phyloP scores from a whole-genome alignment of 2,888 invertebrate genomes.

The Tolmerus cingulatus region DNA sequence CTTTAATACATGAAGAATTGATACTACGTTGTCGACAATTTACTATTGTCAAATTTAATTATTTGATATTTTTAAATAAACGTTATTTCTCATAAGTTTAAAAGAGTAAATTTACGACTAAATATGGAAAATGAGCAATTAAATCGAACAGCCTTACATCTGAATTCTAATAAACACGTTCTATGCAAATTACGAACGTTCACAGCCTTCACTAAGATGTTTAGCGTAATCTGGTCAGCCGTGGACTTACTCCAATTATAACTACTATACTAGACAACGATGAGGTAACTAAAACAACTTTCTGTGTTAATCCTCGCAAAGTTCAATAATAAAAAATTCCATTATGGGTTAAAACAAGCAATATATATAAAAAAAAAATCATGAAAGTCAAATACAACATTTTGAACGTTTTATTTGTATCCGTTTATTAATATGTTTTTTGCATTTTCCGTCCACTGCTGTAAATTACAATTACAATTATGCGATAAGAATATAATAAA shows the following conservation, averaged over 20 bases:
- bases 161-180: background rate
- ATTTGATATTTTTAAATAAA: background rate
- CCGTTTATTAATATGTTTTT: constrained; percentile 44
- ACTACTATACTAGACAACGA: too few species aligned
- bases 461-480: constrained; percentile 49
- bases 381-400: constrained; percentile 48
- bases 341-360: background rate
- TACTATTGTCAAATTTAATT: too few species aligned
- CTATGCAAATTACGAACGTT: background rate
- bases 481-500: constrained; percentile 49
- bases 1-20: too few species aligned
- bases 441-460: constrained; percentile 42
- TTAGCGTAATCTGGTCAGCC: background rate
- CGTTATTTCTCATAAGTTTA: background rate
- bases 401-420: constrained; percentile 48
- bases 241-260: too few species aligned
- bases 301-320: background rate
- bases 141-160: background rate
- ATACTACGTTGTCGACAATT: too few species aligned
- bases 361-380: background rate
- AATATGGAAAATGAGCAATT: background rate
- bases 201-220: background rate
- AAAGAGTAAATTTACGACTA: too few species aligned
- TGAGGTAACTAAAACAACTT: background rate
- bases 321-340: background rate